Conservation (phyloP, 2,797 vertebrate species). For the Myoxocephalus aenaeus region DNA sequence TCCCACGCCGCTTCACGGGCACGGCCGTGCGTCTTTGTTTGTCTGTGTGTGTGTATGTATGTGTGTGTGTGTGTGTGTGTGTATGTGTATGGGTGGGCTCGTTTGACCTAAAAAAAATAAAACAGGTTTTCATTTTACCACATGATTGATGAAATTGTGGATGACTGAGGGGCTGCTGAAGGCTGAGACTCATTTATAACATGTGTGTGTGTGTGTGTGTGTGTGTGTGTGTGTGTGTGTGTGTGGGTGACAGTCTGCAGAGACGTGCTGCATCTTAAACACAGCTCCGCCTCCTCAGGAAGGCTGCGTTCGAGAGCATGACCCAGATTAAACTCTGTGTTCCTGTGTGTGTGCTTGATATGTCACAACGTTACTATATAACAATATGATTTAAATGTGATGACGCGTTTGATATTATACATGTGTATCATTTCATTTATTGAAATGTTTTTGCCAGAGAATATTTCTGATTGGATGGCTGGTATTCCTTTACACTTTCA, state of each 20-base stretch:
- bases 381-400: background rate
- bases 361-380: background rate
- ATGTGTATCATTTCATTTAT: too few species aligned
- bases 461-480: too few species aligned
- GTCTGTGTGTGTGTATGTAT: background rate
- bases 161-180: slow-evolving; percentile 40
- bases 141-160: slow-evolving; percentile 55
- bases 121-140: slow-evolving; percentile 28
- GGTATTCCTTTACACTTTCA: too few species aligned
- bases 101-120: slow-evolving; percentile 27
- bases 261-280: slow-evolving; percentile 68
- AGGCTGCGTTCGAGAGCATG: slow-evolving; percentile 51
- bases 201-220: background rate
- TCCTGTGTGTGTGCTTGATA: background rate
- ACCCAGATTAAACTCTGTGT: slow-evolving; percentile 22
- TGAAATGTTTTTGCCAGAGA: too few species aligned
- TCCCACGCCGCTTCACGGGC: background rate
- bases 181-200: slow-evolving; percentile 56
- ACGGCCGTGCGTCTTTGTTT: background rate
- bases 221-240: too few species aligned
- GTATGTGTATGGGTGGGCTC: background rate
- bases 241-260: slow-evolving; percentile 51
- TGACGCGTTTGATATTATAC: background rate
- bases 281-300: slow-evolving; percentile 46
- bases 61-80: background rate